Evolutionary conservation across 2,113 vertebrate genomes (phyloP), one percentile per base, ranked within the genome.

Genomic region (Pachyramphus minor): DNA sequence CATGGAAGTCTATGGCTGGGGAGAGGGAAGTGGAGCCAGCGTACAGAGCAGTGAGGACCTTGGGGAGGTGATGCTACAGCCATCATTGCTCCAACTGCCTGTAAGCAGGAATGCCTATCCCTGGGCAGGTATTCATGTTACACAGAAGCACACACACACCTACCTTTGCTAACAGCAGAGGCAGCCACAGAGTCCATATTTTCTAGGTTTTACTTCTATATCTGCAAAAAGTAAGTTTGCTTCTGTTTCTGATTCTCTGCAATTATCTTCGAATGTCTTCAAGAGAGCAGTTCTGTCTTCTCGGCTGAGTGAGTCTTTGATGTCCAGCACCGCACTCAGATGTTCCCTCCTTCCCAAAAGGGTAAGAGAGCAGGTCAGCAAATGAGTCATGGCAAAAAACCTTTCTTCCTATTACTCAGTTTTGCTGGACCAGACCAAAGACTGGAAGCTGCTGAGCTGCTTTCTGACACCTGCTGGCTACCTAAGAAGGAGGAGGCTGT

Each of bases 331-430:
- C 21, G 74, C 62, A 5, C 33, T 94, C 74, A 97, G 85, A 44
- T 97, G 95, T 81, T 97, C 96, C 64, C 90, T 83, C 88, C 97
- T 97, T 87, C 87, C 71, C 89, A 80, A 87, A 92, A 90, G 17
- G 23, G 35, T 39, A 78, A 87, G 56, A 84, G 27, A 37, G 20
- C n/a, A 74, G 27, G 17, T 75, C 63, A 93, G n/a, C n/a, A 30
- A 92, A 90, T 2, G 6, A 64, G 27, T 14, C 24, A 53, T 63
- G 45, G 1, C 3, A 56, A 35, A 79, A 44, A 60, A 24, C 8
- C 11, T 58, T 89, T 22, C 44, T 84, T 87, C 16, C 58, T 84
- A 35, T 49, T 41, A 55, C 20, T 35, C 35, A 14, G 23, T 78
- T 93, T 74, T 80, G 30, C 30, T 88, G 68, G 22, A 56, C 9